Percentiles rank a stretch among this genome's conserved stretches.
These are phyloP conservation scores for Tenthredo notha DNA, from an alignment of 2,888 invertebrate species.

Conservation along the genomic window DNA sequence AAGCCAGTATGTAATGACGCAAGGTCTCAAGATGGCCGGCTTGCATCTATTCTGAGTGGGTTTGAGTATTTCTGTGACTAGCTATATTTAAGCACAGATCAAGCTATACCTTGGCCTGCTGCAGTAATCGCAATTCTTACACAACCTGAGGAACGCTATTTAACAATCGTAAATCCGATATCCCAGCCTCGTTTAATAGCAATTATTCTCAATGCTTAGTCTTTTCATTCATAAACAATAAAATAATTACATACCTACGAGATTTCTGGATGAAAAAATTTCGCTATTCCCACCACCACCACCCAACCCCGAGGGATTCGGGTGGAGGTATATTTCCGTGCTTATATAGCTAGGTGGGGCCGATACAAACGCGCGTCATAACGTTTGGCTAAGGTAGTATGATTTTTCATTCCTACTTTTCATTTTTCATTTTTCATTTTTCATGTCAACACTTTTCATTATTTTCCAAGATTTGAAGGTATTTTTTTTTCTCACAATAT, in stretches of 20 bases:
- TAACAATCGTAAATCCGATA: neutral
- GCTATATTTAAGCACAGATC: slow-evolving; percentile 31
- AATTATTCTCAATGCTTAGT: neutral
- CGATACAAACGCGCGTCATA: slow-evolving; percentile 32
- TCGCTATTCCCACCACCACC: neutral
- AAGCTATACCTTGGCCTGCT: slow-evolving; percentile 25
- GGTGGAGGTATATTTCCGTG: neutral
- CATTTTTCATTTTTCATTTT: neutral
- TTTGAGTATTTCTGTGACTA: slow-evolving; percentile 37
- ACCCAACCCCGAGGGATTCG: neutral
- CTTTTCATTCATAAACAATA: neutral
- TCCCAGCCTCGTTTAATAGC: neutral
- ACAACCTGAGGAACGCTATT: slow-evolving; percentile 14
- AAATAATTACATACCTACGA: neutral
- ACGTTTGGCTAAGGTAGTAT: slow-evolving; percentile 31
- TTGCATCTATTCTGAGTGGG: slow-evolving; percentile 47
- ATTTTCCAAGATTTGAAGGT: neutral
- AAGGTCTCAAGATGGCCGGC: slow-evolving; percentile 43
- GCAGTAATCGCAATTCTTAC: slow-evolving; percentile 24
- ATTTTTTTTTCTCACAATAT: slow-evolving; percentile 16
- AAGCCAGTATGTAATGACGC: slow-evolving; percentile 36
- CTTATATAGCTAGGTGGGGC: slow-evolving; percentile 6
- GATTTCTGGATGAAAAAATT: neutral
- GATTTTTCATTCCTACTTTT: slow-evolving; percentile 1
- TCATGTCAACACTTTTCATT: slow-evolving; percentile 13